Percentiles rank a stretch among this genome's conserved stretches.
These are phyloP conservation scores for Leucophora obtusa DNA, from an alignment of 2,888 invertebrate genomes.

Conservation along the genomic window DNA sequence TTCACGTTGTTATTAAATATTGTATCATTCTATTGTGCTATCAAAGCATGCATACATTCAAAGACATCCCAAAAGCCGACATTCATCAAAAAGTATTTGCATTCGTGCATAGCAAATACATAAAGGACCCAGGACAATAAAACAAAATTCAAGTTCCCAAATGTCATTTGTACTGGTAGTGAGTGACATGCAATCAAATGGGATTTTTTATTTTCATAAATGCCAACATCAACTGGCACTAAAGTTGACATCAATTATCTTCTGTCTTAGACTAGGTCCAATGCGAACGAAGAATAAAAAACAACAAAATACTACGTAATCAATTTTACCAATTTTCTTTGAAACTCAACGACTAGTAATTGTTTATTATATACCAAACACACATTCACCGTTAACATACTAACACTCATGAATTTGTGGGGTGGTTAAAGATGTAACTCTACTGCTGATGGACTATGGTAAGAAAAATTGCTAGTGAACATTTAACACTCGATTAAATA, in stretches of 20 bases:
- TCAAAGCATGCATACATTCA: neutral
- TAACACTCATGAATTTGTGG: neutral
- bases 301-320: neutral
- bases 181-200: conserved; percentile 2
- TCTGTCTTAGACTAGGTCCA: neutral
- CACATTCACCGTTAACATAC: neutral
- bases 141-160: neutral
- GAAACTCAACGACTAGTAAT: neutral
- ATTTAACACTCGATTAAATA: conserved; percentile 73
- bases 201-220: neutral
- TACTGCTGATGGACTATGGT: conserved; percentile 66
- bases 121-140: neutral
- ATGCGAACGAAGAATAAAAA: neutral
- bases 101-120: neutral
- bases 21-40: neutral
- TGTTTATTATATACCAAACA: neutral
- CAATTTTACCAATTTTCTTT: neutral
- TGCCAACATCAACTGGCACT: neutral
- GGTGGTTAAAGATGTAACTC: conserved; percentile 57
- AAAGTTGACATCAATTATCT: neutral
- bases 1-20: too few species aligned
- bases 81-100: neutral
- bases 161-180: conserved; percentile 2
- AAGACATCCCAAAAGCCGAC: neutral
- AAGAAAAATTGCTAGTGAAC: conserved; percentile 64